Evolutionary conservation across 2,797 vertebrate species (phyloP).

Genomic region (Ptychobarbus kaznakovi): DNA sequence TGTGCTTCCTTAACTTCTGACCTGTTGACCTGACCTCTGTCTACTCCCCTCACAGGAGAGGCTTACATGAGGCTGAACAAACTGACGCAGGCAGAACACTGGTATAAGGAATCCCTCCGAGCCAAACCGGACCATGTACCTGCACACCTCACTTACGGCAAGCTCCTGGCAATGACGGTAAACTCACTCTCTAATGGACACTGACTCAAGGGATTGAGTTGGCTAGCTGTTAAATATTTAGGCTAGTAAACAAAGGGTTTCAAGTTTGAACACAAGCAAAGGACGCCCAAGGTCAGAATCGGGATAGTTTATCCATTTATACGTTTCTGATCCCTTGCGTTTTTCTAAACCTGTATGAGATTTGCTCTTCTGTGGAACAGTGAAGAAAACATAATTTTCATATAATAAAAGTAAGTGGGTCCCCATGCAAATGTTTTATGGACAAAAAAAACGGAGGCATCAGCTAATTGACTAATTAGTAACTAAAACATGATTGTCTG

Average conservation of each 20-base stretch:
- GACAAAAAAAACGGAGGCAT: neutral
- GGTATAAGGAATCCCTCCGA: constrained; percentile 93
- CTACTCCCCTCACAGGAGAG: constrained; percentile 83
- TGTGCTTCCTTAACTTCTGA: constrained; percentile 70
- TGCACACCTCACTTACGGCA: constrained; percentile 96
- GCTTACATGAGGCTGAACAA: constrained; percentile 93
- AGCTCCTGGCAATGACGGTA: constrained; percentile 93
- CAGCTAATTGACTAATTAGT: neutral
- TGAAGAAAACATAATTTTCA: neutral
- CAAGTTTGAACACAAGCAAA: neutral
- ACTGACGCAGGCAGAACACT: constrained; percentile 90
- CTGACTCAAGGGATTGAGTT: neutral
- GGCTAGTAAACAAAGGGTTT: neutral
- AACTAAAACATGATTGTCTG: neutral
- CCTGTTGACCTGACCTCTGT: constrained; percentile 55
- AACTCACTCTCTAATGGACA: constrained; percentile 58
- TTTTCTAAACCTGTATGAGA: neutral
- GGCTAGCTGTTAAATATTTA: neutral
- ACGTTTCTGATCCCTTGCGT: neutral
- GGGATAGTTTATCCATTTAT: neutral
- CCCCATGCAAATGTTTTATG: neutral
- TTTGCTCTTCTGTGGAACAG: neutral
- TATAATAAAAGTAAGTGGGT: neutral
- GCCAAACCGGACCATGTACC: constrained; percentile 98
- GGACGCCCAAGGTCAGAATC: neutral